Evolutionary conservation across 2,113 vertebrate genomes (phyloP).

Genomic region (Urocitellus parryii): DNA sequence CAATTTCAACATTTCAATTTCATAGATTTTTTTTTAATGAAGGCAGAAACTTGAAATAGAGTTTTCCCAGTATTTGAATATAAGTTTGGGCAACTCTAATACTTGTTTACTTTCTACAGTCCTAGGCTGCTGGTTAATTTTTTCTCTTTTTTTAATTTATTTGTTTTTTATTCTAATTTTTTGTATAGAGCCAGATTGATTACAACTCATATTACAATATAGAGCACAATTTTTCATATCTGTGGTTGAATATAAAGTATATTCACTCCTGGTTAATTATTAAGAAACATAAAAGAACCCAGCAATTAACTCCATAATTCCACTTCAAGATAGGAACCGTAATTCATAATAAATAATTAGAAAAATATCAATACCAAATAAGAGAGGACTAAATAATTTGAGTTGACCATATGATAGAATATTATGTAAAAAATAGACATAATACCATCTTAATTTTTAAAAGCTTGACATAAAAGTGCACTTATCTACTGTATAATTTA

Average conservation of each 20-base stretch:
- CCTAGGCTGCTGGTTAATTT: background rate
- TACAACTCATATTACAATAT: too few relatives aligned
- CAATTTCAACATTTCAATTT: background rate
- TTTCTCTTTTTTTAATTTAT: too few relatives aligned
- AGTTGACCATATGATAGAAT: constrained; percentile 6
- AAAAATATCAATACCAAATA: constrained; percentile 56
- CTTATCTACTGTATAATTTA: constrained; percentile 4
- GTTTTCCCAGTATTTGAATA: background rate
- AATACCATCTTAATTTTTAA: constrained; percentile 20
- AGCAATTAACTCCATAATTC: constrained; percentile 52
- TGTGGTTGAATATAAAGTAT: too few relatives aligned
- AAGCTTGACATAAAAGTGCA: background rate
- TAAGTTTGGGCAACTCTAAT: background rate
- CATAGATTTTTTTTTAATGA: background rate
- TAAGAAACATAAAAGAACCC: constrained; percentile 2
- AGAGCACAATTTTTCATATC: too few relatives aligned
- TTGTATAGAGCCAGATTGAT: too few relatives aligned
- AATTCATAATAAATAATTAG: constrained; percentile 61
- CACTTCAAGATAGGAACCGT: background rate
- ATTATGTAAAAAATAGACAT: constrained; percentile 22
- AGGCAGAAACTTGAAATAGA: background rate
- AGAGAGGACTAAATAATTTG: constrained; percentile 40
- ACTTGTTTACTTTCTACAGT: background rate
- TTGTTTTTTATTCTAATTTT: too few relatives aligned
- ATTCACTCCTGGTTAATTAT: background rate